Conservation (phyloP, 2,113 vertebrate species). For the Sigmodon hispidus region DNA sequence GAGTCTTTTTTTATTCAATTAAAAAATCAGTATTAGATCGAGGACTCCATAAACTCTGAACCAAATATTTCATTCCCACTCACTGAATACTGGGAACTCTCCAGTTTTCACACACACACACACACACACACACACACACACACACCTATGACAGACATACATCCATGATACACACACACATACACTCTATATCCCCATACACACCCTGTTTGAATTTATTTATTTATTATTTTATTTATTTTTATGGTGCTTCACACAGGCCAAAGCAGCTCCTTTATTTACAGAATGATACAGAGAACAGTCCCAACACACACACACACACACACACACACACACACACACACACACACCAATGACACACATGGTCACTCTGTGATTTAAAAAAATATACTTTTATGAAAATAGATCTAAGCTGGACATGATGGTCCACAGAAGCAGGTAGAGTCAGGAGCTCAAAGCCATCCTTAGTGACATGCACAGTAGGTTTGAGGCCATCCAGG, state of each 20-base stretch:
- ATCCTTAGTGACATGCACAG: background rate
- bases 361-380: background rate
- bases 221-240: too few relatives aligned
- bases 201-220: too few relatives aligned
- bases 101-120: background rate
- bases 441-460: background rate
- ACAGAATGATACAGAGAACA: too few relatives aligned
- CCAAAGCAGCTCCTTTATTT: too few relatives aligned
- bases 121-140: background rate
- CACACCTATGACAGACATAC: background rate
- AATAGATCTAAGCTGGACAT: background rate
- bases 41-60: conserved; percentile 25
- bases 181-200: too few relatives aligned
- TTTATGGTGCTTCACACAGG: too few relatives aligned
- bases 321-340: background rate
- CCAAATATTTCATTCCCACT: conserved; percentile 25
- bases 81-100: background rate
- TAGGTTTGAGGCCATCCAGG: background rate
- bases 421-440: background rate
- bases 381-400: background rate
- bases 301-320: background rate
- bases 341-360: background rate
- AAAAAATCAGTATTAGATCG: background rate
- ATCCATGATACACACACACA: background rate
- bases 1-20: background rate